Evolutionary conservation across 2,888 invertebrate genomes (phyloP).

Genomic region (Urechis unicinctus): DNA sequence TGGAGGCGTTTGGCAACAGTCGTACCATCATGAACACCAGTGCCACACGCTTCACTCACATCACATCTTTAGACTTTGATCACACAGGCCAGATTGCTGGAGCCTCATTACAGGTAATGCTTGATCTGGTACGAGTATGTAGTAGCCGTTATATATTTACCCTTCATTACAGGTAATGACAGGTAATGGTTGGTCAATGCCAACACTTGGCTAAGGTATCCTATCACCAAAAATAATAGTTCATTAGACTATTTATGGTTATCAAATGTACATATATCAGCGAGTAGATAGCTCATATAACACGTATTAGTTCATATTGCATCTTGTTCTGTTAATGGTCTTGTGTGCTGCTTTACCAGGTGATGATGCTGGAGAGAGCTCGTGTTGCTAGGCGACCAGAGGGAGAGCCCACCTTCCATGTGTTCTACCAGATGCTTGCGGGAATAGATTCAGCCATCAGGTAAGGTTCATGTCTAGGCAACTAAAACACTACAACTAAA

Average conservation of each 20-base stretch:
- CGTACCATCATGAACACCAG: constrained; percentile 78
- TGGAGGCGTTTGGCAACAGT: constrained; percentile 86
- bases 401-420: constrained; percentile 66
- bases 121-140: too few relatives aligned
- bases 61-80: constrained; percentile 91
- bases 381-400: constrained; percentile 67
- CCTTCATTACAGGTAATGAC: too few relatives aligned
- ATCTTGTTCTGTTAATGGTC: background rate
- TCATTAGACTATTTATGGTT: too few relatives aligned
- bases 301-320: too few relatives aligned
- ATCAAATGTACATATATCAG: too few relatives aligned
- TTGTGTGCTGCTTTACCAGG: constrained; percentile 32
- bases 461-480: constrained; percentile 16
- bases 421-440: constrained; percentile 67
- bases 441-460: constrained; percentile 67
- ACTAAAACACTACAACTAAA: background rate
- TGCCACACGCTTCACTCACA: constrained; percentile 83
- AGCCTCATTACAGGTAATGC: constrained; percentile 73
- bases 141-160: too few relatives aligned
- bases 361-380: constrained; percentile 72
- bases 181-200: too few relatives aligned
- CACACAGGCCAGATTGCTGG: constrained; percentile 84
- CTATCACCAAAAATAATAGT: too few relatives aligned
- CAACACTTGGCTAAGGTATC: too few relatives aligned
- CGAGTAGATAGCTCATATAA: too few relatives aligned